A percentile compares a stretch with the other conserved stretches of the same genome.
phyloP scores from a whole-genome alignment of 2,113 vertebrate species.

The Pao palembangensis region DNA sequence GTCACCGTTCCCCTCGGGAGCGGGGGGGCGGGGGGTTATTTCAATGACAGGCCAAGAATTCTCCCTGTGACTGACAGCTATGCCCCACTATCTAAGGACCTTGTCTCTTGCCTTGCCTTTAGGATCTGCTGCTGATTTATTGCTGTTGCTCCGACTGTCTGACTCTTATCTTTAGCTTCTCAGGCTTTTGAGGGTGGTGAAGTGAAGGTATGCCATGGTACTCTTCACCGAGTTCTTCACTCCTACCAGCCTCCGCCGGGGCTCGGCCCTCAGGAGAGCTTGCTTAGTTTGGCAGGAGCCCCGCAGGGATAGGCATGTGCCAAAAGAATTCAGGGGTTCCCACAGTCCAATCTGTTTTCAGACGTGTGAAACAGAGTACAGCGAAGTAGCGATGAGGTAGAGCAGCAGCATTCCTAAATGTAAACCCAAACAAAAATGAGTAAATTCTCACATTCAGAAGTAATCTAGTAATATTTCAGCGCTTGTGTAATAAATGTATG shows the following conservation, averaged over 20 bases:
- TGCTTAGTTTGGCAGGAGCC: slow-evolving; percentile 13
- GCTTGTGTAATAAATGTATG: too few species aligned
- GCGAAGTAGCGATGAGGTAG: too few species aligned
- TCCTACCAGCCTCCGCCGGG: background rate
- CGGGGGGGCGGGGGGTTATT: background rate
- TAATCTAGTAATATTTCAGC: too few species aligned
- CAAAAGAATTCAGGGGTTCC: slow-evolving; percentile 24
- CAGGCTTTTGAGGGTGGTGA: slow-evolving; percentile 54
- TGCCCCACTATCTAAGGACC: slow-evolving; percentile 33
- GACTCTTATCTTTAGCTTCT: slow-evolving; percentile 69
- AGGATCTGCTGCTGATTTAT: slow-evolving; percentile 58
- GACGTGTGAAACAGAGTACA: background rate
- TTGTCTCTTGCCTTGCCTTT: slow-evolving; percentile 32
- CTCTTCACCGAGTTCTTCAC: slow-evolving; percentile 29
- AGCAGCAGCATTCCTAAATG: too few species aligned
- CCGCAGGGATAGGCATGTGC: slow-evolving; percentile 45
- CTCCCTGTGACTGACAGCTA: slow-evolving; percentile 17
- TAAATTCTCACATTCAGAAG: too few species aligned
- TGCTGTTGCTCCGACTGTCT: slow-evolving; percentile 36
- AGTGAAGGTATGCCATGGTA: slow-evolving; percentile 33
- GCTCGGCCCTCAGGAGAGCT: slow-evolving; percentile 18
- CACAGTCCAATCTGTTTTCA: background rate
- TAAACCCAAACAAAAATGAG: too few species aligned
- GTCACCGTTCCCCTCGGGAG: background rate
- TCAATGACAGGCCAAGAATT: slow-evolving; percentile 22